Evolutionary conservation across 1,140 invertebrate genomes (phyloP).

Genomic region (Zaprionus vittiger): DNA sequence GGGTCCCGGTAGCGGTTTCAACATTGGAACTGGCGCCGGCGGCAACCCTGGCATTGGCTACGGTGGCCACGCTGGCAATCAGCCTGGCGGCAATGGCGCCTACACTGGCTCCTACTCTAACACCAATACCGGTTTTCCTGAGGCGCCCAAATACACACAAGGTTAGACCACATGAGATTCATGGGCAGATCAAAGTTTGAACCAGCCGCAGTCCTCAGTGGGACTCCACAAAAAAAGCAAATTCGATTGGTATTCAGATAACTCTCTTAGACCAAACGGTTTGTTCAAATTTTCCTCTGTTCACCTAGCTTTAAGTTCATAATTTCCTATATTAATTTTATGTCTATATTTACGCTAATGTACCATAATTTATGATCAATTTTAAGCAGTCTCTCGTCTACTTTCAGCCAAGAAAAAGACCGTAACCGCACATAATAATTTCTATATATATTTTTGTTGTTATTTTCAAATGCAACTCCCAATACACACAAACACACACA

Average conservation of each 20-base stretch:
- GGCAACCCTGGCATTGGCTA: background rate
- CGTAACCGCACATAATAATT: constrained; percentile 37
- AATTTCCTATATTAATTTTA: constrained; percentile 22
- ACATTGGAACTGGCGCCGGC: constrained; percentile 19
- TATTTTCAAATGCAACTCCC: constrained; percentile 22
- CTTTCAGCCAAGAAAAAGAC: constrained; percentile 58
- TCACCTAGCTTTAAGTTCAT: constrained; percentile 40
- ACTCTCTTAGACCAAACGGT: constrained; percentile 3
- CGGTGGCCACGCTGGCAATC: constrained; percentile 37
- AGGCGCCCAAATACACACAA: constrained; percentile 70
- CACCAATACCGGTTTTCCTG: constrained; percentile 81
- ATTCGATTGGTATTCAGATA: background rate
- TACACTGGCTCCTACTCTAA: constrained; percentile 59
- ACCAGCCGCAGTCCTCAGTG: constrained; percentile 41
- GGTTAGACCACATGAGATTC: constrained; percentile 74
- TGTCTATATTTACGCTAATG: constrained; percentile 47
- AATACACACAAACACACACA: constrained; percentile 25
- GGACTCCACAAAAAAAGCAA: background rate
- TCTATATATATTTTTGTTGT: constrained; percentile 22
- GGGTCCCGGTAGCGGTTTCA: constrained; percentile 11
- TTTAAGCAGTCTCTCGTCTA: constrained; percentile 62
- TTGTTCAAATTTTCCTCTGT: constrained; percentile 54
- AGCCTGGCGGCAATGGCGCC: constrained; percentile 51
- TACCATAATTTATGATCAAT: constrained; percentile 45
- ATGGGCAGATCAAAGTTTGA: constrained; percentile 67